Conservation (phyloP, 1,140 invertebrate genomes). For the Muscidifurax raptorellus region DNA sequence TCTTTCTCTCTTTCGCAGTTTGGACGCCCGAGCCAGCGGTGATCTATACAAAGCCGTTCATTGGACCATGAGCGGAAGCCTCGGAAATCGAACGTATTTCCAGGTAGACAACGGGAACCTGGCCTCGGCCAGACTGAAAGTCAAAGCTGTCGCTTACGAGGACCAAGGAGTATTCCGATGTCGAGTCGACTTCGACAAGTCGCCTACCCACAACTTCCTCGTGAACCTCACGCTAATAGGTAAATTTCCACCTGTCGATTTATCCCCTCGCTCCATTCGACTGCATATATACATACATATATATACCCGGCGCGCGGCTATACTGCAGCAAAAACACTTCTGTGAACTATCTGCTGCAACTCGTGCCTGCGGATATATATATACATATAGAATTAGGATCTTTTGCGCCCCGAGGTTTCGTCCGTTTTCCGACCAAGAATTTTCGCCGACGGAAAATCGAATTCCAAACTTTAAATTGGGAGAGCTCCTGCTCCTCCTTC, state of each 20-base stretch:
- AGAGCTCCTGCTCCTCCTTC: conserved; percentile 18
- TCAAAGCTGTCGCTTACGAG: conserved; percentile 82
- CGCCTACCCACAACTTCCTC: conserved; percentile 88
- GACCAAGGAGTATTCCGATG: conserved; percentile 90
- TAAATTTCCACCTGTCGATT: conserved; percentile 72
- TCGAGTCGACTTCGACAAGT: conserved; percentile 89
- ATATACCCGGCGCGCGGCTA: too few species aligned
- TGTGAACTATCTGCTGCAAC: neutral
- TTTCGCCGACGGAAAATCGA: conserved; percentile 12
- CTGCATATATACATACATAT: neutral
- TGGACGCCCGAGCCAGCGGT: conserved; percentile 83
- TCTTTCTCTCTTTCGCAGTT: conserved; percentile 76
- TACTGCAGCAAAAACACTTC: neutral
- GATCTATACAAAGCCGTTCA: conserved; percentile 80
- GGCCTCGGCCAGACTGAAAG: conserved; percentile 79
- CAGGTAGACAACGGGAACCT: conserved; percentile 80
- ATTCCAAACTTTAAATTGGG: conserved; percentile 50
- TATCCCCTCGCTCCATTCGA: conserved; percentile 1
- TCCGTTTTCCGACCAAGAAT: neutral
- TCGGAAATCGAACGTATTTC: conserved; percentile 85
- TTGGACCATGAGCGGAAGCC: conserved; percentile 84
- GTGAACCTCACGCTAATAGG: conserved; percentile 91
- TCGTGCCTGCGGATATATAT: neutral
- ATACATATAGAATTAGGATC: neutral
- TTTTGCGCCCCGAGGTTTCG: neutral